Base-by-base conservation (phyloP, 2,113 vertebrate species). In the Sinocyclocheilus anshuiensis region DNA sequence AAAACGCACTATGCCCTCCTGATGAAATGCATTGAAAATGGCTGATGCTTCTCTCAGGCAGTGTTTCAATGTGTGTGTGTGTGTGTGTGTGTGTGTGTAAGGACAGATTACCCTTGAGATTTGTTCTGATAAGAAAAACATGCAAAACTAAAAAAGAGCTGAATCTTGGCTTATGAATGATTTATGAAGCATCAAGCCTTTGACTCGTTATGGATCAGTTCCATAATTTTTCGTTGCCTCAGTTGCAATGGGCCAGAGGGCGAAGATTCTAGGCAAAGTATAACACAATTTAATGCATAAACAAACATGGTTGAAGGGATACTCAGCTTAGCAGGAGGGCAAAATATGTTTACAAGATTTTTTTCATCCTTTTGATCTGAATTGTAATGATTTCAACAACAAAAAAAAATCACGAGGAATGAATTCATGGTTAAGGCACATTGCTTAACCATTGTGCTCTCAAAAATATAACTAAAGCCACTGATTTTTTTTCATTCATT, bases 81-180 rank as follows among this genome's bases (percentile, higher is more conserved):
- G 10, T 11, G 45, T 48, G 8, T 45, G 42, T 45, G 42, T 45
- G 33, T 81, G 20, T 77, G 16, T 24, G 24, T n/a, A 63, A 42
- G 4, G 69, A 76, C 75, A 80, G 57, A 89, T 87, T 86, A 86
- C 79, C 84, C 86, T 80, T 16, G 48, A 87, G 84, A 80, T 81
- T 81, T 69, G 12, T 61, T 67, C 24, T 4, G 84, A 76, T 65
- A 63, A 85, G 50, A 39, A 79, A 67, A 59, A 74, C 79, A 84
- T 20, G 20, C 36, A 77, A 57, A 86, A 82, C 57, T 45, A 63
- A 86, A 86, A 79, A 39, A 63, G 26, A 69, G 55, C 72, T 26
- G 50, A 79, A 72, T 89, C 45, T 69, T 22, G 8, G 12, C 33
- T 33, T 26, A 75, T 87, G 74, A 85, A 86, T 74, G 13, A 83